Evolutionary conservation across 2,797 vertebrate species (phyloP), one percentile per base, ranked within the genome.

Genomic region (Taeniopygia guttata): DNA sequence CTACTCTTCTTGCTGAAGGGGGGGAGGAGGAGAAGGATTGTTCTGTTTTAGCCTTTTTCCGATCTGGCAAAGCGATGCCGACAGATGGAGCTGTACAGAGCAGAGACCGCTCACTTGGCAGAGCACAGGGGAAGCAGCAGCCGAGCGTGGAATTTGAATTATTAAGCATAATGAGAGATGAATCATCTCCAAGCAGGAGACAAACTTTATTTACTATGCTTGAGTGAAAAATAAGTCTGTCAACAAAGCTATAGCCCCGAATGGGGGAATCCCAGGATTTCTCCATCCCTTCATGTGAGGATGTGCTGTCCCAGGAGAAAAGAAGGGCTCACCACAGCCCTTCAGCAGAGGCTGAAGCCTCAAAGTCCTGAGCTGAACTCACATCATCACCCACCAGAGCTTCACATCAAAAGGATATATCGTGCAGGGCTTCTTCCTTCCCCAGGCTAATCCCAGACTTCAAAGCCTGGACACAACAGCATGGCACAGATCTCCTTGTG

Each of bases 71-170:
- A 13, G 60, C 6, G 1, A 30, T 54, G 72, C 91, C 96, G 92
- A 96, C 91, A 96, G 96, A 93, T 83, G 95, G 96, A 96, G 95
- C 96, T 96, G 84, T 91, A 74, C 79, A 29, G 87, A 89, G 64
- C 45, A 52, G 29, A 63, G 56, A 15, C 10, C 0, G 0, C 77
- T 93, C 4, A 0, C 55, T 86, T 64, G 92, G 78, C 92, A 92
- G 48, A 56, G 70, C 34, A 4, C 2, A 0, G 48, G 30, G 60
- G 45, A 80, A 83, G 69, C 38, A 58, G 68, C 11, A 3, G 52
- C 87, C 0, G 1, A 69, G 90, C 81, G 52, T 13, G 72, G 84
- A 91, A 89, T 92, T 69, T 32, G 25, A 90, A 70, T 91, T 92
- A 60, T 84, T 77, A 46, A 87, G 48, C 45, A 74, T 66, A 94